Conservation (phyloP, 2,797 vertebrate species). For the Yasuhikotakia modesta region DNA sequence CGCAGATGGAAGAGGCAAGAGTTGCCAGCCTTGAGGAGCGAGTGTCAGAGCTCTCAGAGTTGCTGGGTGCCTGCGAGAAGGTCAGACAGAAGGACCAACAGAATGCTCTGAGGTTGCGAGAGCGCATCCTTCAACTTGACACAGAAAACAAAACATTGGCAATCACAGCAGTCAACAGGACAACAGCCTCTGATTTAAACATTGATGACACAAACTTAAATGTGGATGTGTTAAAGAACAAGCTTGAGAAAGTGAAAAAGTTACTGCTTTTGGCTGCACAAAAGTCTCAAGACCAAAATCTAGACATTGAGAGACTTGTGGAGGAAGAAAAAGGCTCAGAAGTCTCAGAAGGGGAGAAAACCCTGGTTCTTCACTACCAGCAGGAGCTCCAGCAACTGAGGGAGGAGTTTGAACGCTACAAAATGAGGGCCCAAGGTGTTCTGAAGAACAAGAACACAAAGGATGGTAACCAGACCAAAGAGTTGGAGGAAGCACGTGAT, state of each 20-base stretch:
- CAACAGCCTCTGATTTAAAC: constrained; percentile 60
- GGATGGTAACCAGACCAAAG: constrained; percentile 81
- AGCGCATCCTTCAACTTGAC: constrained; percentile 87
- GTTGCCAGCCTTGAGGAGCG: constrained; percentile 85
- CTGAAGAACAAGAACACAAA: constrained; percentile 88
- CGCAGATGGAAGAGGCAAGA: constrained; percentile 82
- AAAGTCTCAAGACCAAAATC: constrained; percentile 69
- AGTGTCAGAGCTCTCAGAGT: constrained; percentile 84
- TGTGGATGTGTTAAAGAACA: constrained; percentile 78
- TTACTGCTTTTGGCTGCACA: constrained; percentile 78
- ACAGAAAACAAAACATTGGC: constrained; percentile 91
- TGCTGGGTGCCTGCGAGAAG: constrained; percentile 86
- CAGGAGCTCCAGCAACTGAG: constrained; percentile 90
- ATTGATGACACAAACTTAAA: constrained; percentile 81
- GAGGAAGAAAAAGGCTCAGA: constrained; percentile 71
- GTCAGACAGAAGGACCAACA: constrained; percentile 85
- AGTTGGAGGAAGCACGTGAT: constrained; percentile 86
- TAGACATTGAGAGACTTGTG: constrained; percentile 74
- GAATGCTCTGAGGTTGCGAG: constrained; percentile 81
- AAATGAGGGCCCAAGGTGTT: constrained; percentile 88
- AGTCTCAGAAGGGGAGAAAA: constrained; percentile 72
- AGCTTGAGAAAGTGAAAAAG: constrained; percentile 85
- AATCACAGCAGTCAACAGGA: constrained; percentile 77
- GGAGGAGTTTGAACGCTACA: constrained; percentile 95
- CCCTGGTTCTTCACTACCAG: constrained; percentile 75